These are phyloP conservation scores for Meles meles DNA, from an alignment of 2,113 vertebrate genomes.

Conservation along the genomic window DNA sequence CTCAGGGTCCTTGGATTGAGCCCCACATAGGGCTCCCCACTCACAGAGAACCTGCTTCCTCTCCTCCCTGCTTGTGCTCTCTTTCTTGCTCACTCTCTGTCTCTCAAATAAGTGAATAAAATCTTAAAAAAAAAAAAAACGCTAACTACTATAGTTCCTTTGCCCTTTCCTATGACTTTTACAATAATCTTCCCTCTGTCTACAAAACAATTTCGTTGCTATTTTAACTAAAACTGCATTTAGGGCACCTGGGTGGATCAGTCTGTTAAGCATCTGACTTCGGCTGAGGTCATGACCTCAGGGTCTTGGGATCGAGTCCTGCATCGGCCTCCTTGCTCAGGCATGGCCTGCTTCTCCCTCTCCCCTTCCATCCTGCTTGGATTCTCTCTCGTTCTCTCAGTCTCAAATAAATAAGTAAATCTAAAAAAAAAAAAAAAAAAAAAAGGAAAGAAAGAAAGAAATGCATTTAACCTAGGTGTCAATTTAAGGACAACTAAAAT, in stretches of 20 bases:
- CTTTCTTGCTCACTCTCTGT: no score
- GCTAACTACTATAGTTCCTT: neutral
- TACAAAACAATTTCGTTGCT: neutral
- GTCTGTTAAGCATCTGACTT: neutral
- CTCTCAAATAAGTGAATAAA: no score
- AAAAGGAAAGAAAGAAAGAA: neutral
- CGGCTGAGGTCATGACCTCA: neutral
- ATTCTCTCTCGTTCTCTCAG: neutral
- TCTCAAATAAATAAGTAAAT: neutral
- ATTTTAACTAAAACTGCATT: neutral
- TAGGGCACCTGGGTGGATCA: neutral
- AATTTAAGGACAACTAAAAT: neutral
- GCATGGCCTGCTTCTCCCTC: neutral
- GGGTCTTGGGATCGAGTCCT: neutral
- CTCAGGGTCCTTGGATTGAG: no score
- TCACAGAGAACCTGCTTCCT: no score
- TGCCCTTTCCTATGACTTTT: neutral
- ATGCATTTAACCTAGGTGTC: neutral
- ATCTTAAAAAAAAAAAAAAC: no score
- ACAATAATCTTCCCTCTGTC: neutral
- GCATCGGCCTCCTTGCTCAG: neutral
- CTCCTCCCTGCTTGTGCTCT: no score
- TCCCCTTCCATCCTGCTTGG: neutral
- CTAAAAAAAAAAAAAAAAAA: neutral
- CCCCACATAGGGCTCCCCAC: no score